Percentiles rank a stretch among this genome's conserved stretches.
Conservation (phyloP, 2,888 invertebrate species). For the Coleophora deauratella region DNA sequence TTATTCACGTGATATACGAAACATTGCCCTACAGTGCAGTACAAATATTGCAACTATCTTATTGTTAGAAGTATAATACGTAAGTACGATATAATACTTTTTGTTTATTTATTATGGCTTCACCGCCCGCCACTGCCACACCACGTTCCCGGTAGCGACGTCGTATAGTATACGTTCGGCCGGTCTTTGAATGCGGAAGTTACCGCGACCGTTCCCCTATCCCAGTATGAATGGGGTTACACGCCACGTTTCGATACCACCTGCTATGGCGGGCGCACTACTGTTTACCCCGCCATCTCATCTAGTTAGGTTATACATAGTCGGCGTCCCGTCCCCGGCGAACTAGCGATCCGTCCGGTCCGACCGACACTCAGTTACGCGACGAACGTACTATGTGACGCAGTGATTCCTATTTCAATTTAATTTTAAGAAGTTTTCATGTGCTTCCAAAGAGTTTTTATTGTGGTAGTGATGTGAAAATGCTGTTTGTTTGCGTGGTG, state of each 20-base stretch:
- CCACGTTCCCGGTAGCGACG: no score
- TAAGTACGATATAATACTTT: no score
- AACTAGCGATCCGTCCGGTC: slow-evolving; percentile 39
- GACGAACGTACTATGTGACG: slow-evolving; percentile 50
- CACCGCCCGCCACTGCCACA: no score
- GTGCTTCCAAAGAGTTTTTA: no score
- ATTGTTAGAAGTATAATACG: no score
- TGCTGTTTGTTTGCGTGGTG: background rate
- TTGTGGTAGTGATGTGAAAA: no score
- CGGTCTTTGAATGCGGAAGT: slow-evolving; percentile 53
- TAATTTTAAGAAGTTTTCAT: slow-evolving; percentile 3
- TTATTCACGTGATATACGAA: no score
- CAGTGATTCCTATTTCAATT: slow-evolving; percentile 24
- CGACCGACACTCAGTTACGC: slow-evolving; percentile 48
- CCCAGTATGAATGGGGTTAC: slow-evolving; percentile 50
- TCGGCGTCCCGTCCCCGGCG: slow-evolving; percentile 26
- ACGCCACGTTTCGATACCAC: slow-evolving; percentile 43
- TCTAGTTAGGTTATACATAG: slow-evolving; percentile 66
- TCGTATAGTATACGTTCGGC: slow-evolving; percentile 1
- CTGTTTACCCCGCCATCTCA: slow-evolving; percentile 52
- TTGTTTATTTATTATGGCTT: no score
- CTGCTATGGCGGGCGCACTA: slow-evolving; percentile 30
- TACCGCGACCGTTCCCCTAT: slow-evolving; percentile 30
- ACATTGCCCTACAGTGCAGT: no score
- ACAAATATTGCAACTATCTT: no score